Evolutionary conservation across 2,797 vertebrate species (phyloP), one percentile per base, ranked within the genome.

Genomic region (Myotis pilosus): DNA sequence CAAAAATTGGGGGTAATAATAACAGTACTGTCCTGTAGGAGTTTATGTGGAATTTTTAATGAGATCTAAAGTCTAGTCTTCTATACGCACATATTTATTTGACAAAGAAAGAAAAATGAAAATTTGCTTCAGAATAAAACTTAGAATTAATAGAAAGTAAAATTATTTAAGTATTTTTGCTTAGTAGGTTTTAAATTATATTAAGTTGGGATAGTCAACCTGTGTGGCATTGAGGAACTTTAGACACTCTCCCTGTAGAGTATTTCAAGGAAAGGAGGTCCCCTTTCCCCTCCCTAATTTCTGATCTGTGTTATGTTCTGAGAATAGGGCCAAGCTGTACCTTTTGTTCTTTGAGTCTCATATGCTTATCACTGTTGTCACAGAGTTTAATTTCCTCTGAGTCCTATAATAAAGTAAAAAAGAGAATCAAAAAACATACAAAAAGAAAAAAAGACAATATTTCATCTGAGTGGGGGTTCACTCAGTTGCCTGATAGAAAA

Each of bases 341-440:
- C 13, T 89, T 95, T 80, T 66, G 23, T 85, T 94, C n/a, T 89
- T 69, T 87, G 49, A 64, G 8, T 89, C 22, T 83, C 33, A 79
- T 79, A 30, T 75, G 64, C 44, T 92, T 89, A 84, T 94, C 51
- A 57, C 11, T 38, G 17, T 84, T 62, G 10, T 62, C 66, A 44
- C 66, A 92, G 66, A 44, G 38, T 88, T 95, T 85, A 89, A 83
- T 92, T 95, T 93, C 88, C 49, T 83, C 66, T 92, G 74, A 85
- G 36, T 80, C 44, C 6, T 82, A 19, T 79, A 72, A 47, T 55
- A 76, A 85, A 87, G 49, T 53, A 47, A 47, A 47, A 13, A 47
- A 44, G 41, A 83, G 28, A 95, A 91, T 25, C 19, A 6, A 71
- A 80, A 88, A 38, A 1, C 22, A 16, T n/a, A 83, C 2, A 60